Percentiles rank a stretch among this genome's conserved stretches.
These are phyloP conservation scores for Coendou prehensilis DNA, from an alignment of 2,797 vertebrate genomes.

Conservation along the genomic window DNA sequence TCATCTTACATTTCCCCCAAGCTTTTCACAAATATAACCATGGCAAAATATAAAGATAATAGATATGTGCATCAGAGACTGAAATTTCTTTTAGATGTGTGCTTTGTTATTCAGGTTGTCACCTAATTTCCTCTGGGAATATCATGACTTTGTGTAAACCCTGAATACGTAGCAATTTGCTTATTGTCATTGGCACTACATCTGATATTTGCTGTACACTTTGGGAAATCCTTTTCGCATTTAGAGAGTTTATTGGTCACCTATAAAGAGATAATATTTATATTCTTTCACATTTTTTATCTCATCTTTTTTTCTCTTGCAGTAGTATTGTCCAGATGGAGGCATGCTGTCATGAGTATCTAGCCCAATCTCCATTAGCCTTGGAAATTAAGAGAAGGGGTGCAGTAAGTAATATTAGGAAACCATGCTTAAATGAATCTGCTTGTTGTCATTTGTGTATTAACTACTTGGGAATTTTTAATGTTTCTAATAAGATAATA, in stretches of 20 bases:
- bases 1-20: not conserved
- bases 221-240: constrained; percentile 56
- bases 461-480: not conserved
- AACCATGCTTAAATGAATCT: not conserved
- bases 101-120: constrained; percentile 52
- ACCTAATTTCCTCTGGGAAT: constrained; percentile 48
- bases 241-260: constrained; percentile 18
- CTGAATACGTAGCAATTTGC: constrained; percentile 34
- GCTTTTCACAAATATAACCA: constrained; percentile 59
- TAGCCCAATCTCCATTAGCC: not conserved
- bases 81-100: constrained; percentile 65
- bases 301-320: not conserved
- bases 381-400: not conserved
- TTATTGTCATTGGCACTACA: constrained; percentile 51
- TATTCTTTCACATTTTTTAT: constrained; percentile 46
- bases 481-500: not conserved
- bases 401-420: not conserved
- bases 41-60: constrained; percentile 28
- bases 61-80: constrained; percentile 20
- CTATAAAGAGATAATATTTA: constrained; percentile 59
- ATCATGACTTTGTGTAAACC: not conserved
- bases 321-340: not conserved
- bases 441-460: not conserved
- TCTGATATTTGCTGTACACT: constrained; percentile 45
- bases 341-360: not conserved